These are phyloP conservation scores for Mungos mungo DNA, from an alignment of 2,113 vertebrate genomes.

Conservation along the genomic window DNA sequence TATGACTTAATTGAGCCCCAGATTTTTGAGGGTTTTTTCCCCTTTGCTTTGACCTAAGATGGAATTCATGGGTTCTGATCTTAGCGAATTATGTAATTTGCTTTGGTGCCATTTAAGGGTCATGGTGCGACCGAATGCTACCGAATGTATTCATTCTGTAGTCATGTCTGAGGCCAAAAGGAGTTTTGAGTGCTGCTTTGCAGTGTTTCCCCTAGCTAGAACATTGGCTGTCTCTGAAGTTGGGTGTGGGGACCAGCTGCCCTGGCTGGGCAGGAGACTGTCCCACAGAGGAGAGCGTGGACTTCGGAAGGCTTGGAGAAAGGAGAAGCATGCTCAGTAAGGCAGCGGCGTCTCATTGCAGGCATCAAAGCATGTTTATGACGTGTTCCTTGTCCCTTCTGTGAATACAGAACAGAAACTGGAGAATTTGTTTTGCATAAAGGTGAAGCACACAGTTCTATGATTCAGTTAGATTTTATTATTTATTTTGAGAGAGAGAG, in stretches of 20 bases:
- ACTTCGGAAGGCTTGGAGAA: neutral
- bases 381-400: neutral
- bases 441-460: neutral
- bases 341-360: neutral
- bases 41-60: neutral
- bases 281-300: neutral
- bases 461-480: neutral
- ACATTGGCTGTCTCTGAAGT: slow-evolving; percentile 38
- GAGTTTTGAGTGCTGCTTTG: neutral
- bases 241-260: neutral
- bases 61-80: neutral
- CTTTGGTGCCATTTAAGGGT: neutral
- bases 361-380: neutral
- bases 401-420: neutral
- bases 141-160: neutral
- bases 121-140: neutral
- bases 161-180: neutral
- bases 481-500: no score
- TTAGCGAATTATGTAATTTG: slow-evolving; percentile 11
- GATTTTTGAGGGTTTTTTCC: neutral
- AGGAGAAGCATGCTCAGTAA: neutral
- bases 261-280: neutral
- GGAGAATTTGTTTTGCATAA: slow-evolving; percentile 47
- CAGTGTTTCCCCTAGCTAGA: neutral
- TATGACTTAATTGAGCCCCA: neutral